Evolutionary conservation across 2,113 vertebrate species (phyloP).

Genomic region (Phrynosoma platyrhinos): DNA sequence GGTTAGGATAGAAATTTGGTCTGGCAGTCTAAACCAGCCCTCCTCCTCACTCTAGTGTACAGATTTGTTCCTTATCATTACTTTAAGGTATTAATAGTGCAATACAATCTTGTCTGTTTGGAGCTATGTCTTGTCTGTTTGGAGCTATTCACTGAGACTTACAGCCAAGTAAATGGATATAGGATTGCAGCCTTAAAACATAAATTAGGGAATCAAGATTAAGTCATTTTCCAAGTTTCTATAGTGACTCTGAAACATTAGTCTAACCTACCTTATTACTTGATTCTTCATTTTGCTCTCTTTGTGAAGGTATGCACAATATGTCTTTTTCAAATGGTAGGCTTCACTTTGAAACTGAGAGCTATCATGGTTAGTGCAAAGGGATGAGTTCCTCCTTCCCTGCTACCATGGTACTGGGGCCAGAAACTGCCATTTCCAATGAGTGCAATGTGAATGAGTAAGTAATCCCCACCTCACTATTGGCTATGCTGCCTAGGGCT

Average conservation of each 20-base stretch:
- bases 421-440: background rate
- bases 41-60: fast-evolving
- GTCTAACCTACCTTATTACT: constrained; percentile 17
- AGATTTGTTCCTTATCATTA: fast-evolving
- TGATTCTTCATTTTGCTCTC: constrained; percentile 30
- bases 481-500: too few species aligned
- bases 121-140: background rate
- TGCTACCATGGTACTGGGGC: background rate
- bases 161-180: background rate
- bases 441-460: background rate
- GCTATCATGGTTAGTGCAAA: background rate
- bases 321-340: background rate
- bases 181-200: background rate
- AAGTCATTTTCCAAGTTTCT: background rate
- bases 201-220: background rate
- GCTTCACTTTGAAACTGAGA: background rate
- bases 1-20: too few species aligned
- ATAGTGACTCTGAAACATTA: constrained; percentile 5
- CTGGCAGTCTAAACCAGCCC: too few species aligned
- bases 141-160: background rate
- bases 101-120: background rate
- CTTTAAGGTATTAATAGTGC: background rate
- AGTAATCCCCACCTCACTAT: background rate
- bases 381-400: too few species aligned
- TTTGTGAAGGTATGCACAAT: constrained; percentile 58